Evolutionary conservation across 2,797 vertebrate genomes (phyloP), one percentile per base, ranked within the genome.

Genomic region (Xiphorhynchus erythropygius): DNA sequence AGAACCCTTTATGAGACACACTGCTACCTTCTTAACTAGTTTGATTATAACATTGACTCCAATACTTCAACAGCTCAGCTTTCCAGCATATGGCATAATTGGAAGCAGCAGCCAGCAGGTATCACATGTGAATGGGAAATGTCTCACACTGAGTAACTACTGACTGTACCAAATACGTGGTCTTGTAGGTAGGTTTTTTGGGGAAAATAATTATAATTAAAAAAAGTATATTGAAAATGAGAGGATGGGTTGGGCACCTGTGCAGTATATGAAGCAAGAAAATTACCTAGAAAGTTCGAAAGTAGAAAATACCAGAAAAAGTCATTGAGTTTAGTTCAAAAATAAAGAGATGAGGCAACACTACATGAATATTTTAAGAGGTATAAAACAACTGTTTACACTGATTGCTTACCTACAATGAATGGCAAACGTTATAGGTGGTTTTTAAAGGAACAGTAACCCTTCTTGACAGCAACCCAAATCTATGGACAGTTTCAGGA

Each of bases 91-190:
- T 74, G 83, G 93, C 91, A 92, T 97, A 98, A 98, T 97, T 98
- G 96, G 96, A 97, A 98, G 87, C 85, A 97, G 92, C 95, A 97
- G 73, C 84, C 94, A 97, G 95, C 94, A 97, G 94, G 94, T 97
- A 97, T 90, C 96, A 96, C 94, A 90, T 85, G 79, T 47, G 74
- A 96, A 90, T 74, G 69, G 89, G 63, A 88, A 96, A 97, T 65
- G 73, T 84, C 88, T 97, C 93, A 90, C 68, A 89, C 97, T 96
- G 93, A 76, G 93, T 88, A 97, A 95, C 93, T 96, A 96, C 89
- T 96, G 89, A 94, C 87, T 94, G 73, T 95, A 97, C 77, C 84
- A 96, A 94, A 95, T 96, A 94, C 13, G 7, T 84, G 86, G 57
- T 96, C 92, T 90, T 92, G 75, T 90, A 93, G 68, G 75, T 79